Percentiles rank a stretch among this genome's conserved stretches.
Evolutionary conservation across 2,113 vertebrate genomes (phyloP).

Genomic region (Campylorhamphus procurvoides): DNA sequence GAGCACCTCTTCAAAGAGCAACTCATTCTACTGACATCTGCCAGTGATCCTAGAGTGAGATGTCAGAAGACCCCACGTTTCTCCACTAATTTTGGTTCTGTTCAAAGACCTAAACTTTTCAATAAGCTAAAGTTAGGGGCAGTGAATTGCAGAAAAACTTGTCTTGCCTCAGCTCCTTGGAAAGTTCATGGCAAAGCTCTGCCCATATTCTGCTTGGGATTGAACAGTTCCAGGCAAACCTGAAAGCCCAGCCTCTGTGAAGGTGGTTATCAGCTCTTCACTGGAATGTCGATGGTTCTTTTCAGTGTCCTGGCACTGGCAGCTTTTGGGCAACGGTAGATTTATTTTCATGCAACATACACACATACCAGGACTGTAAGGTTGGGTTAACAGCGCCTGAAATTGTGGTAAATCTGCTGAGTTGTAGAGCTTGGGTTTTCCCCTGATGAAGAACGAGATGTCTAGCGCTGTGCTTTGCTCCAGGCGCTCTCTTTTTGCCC

Average conservation of each 20-base stretch:
- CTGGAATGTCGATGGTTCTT: background rate
- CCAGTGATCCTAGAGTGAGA: background rate
- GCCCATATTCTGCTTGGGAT: background rate
- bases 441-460: background rate
- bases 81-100: background rate
- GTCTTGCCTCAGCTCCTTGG: background rate
- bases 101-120: background rate
- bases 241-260: background rate
- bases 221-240: background rate
- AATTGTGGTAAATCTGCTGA: background rate
- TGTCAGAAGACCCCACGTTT: background rate
- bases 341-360: background rate
- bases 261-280: background rate
- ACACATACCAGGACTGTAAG: background rate
- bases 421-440: background rate
- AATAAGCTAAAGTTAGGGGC: background rate
- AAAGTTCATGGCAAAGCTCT: background rate
- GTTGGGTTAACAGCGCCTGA: background rate
- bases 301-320: background rate
- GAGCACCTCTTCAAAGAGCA: background rate
- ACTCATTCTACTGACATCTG: background rate
- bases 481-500: background rate
- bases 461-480: background rate
- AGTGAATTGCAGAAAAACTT: background rate
- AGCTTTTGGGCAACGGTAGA: background rate